phyloP scores from a whole-genome alignment of 2,797 vertebrate species.

The Pseudomugil gertrudae region DNA sequence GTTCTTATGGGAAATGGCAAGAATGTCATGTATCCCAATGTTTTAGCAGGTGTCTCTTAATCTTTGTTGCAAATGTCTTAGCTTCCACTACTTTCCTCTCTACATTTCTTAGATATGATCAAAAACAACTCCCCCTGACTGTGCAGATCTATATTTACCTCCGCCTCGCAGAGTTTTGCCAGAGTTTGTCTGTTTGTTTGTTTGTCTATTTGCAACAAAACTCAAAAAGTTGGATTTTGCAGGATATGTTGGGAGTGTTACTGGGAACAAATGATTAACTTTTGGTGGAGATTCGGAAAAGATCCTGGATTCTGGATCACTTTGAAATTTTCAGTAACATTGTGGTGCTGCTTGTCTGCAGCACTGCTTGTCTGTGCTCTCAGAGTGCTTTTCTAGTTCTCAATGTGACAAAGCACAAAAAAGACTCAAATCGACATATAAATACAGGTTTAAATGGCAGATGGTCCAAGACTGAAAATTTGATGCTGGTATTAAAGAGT shows the following conservation, averaged over 20 bases:
- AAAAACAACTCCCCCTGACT: neutral
- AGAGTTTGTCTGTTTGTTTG: no score
- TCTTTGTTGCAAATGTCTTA: neutral
- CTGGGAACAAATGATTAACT: no score
- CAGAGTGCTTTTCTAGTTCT: no score
- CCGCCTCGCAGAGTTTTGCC: no score
- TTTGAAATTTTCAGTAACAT: no score
- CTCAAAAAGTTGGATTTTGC: no score
- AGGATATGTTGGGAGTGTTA: no score
- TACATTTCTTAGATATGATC: neutral
- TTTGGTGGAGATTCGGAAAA: no score
- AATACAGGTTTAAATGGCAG: neutral
- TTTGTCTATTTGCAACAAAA: no score
- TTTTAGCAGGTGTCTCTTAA: neutral
- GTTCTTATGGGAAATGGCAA: conserved; percentile 1
- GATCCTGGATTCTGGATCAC: no score
- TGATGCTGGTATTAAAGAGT: neutral
- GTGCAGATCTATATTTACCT: neutral
- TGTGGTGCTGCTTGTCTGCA: no score
- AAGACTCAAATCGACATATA: neutral
- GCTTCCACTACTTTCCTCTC: neutral
- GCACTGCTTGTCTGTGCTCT: no score
- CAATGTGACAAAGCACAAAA: neutral
- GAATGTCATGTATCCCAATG: conserved; percentile 2
- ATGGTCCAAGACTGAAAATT: neutral